phyloP scores from a whole-genome alignment of 2,797 vertebrate species.

The Thunnus albacares region DNA sequence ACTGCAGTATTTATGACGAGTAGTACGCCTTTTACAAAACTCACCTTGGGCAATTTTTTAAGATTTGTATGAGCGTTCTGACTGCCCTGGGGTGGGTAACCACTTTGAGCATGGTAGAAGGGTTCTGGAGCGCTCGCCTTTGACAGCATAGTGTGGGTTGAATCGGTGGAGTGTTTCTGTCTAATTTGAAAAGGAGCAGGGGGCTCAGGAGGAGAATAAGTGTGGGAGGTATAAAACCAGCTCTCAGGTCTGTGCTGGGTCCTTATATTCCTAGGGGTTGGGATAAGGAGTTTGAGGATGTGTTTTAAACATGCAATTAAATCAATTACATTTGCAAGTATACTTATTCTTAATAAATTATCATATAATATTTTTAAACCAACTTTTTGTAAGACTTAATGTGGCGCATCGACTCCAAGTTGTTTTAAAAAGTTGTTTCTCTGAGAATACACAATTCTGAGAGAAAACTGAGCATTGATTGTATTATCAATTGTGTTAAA shows the following conservation, averaged over 20 bases:
- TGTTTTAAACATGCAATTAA: background rate
- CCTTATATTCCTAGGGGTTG: background rate
- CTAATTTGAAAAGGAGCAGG: constrained; percentile 47
- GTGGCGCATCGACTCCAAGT: no score
- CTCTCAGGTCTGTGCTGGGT: constrained; percentile 24
- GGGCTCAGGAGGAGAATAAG: constrained; percentile 35
- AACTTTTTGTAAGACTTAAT: no score
- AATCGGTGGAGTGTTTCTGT: constrained; percentile 44
- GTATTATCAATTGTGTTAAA: background rate
- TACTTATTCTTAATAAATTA: no score
- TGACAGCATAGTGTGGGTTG: constrained; percentile 24
- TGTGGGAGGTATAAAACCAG: constrained; percentile 37
- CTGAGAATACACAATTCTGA: background rate
- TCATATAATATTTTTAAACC: no score
- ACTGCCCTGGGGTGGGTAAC: background rate
- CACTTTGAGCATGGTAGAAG: constrained; percentile 8
- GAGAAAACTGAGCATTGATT: background rate
- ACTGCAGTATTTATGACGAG: constrained; percentile 4
- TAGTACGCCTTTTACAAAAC: constrained; percentile 7
- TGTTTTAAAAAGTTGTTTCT: no score
- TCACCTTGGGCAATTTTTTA: background rate
- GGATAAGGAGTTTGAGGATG: constrained; percentile 24
- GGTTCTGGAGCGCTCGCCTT: constrained; percentile 37
- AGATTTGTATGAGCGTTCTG: constrained; percentile 1
- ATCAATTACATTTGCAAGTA: background rate